These are phyloP conservation scores for Sipha maydis DNA, from an alignment of 2,888 invertebrate genomes.

Conservation along the genomic window DNA sequence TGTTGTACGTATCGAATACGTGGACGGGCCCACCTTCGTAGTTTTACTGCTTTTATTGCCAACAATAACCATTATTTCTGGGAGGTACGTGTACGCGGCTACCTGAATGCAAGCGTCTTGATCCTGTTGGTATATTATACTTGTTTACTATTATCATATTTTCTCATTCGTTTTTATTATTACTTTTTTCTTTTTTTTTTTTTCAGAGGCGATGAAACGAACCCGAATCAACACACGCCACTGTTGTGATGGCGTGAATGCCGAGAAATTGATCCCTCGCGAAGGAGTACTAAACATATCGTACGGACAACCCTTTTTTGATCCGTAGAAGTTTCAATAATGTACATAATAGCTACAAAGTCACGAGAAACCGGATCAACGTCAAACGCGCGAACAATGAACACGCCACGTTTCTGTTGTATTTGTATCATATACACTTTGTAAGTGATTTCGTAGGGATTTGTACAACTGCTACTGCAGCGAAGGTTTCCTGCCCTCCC, in stretches of 20 bases:
- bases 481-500: not conserved
- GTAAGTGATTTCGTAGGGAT: constrained; percentile 45
- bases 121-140: constrained; percentile 9
- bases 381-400: constrained; percentile 46
- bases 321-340: constrained; percentile 47
- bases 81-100: not conserved
- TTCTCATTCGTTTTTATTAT: not conserved
- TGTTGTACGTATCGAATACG: not conserved
- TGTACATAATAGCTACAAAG: constrained; percentile 24
- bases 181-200: constrained; percentile 21
- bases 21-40: not conserved
- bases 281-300: constrained; percentile 30
- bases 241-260: constrained; percentile 30
- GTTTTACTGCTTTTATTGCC: not conserved
- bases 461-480: not conserved
- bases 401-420: constrained; percentile 45
- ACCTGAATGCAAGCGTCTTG: constrained; percentile 29
- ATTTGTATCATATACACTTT: constrained; percentile 38
- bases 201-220: constrained; percentile 49
- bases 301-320: constrained; percentile 39
- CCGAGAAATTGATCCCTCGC: constrained; percentile 49
- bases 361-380: constrained; percentile 55
- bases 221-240: constrained; percentile 42
- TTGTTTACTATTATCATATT: constrained; percentile 26
- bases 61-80: constrained; percentile 42